phyloP scores from a whole-genome alignment of 2,113 vertebrate genomes.

The Anhinga rufa region DNA sequence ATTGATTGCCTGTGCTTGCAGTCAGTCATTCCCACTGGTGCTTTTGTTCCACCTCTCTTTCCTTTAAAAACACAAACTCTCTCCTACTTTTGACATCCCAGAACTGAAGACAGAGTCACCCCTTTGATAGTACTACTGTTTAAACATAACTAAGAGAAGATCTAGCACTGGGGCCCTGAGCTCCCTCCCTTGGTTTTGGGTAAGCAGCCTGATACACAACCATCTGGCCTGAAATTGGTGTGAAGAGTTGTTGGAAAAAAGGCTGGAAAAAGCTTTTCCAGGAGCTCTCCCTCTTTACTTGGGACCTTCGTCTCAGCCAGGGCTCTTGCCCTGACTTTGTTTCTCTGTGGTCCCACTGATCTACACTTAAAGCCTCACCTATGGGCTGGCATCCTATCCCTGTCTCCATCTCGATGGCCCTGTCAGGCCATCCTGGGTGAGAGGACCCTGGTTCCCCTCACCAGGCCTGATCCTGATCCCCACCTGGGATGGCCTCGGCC shows the following conservation, averaged over 20 bases:
- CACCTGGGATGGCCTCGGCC: too few species aligned
- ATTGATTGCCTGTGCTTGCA: not conserved
- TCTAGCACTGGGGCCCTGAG: fast-evolving
- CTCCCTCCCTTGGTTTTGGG: not conserved
- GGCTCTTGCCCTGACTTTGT: not conserved
- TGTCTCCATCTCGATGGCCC: not conserved
- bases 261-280: not conserved
- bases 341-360: not conserved
- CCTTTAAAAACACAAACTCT: not conserved
- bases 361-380: not conserved
- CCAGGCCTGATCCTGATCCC: not conserved
- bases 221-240: not conserved
- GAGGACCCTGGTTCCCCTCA: fast-evolving
- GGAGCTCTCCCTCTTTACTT: not conserved
- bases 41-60: not conserved
- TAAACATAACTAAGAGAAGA: not conserved
- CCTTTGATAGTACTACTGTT: not conserved
- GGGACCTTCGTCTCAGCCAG: not conserved
- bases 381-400: not conserved
- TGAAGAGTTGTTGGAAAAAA: not conserved
- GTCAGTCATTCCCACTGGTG: fast-evolving
- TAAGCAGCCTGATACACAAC: not conserved
- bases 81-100: not conserved
- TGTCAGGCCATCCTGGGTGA: not conserved
- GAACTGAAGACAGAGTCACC: not conserved